A percentile compares a stretch with the other conserved stretches of the same genome.
These are phyloP conservation scores for Odiellus spinosus DNA, from an alignment of 2,888 invertebrate genomes.

Conservation along the genomic window DNA sequence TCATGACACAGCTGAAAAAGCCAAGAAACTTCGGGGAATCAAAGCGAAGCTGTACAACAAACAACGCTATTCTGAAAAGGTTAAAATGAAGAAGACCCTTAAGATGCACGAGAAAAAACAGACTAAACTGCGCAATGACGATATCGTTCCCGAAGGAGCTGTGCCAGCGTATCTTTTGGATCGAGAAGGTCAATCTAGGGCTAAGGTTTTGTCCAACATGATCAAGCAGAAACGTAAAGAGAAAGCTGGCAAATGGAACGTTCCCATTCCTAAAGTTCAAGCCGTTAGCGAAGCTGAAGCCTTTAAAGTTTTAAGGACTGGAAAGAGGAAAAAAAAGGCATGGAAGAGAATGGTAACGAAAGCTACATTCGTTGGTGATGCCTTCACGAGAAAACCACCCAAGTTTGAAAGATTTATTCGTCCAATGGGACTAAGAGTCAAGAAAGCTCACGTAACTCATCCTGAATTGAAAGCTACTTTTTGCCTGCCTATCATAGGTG, in stretches of 20 bases:
- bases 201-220: constrained; percentile 95
- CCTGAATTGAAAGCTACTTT: constrained; percentile 98
- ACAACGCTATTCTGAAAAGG: constrained; percentile 90
- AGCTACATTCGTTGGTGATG: constrained; percentile 93
- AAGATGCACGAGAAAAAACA: constrained; percentile 92
- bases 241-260: constrained; percentile 99
- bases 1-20: constrained; percentile 76
- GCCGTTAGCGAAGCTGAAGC: constrained; percentile 95
- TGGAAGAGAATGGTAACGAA: constrained; percentile 99
- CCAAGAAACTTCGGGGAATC: constrained; percentile 78
- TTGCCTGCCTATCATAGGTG: constrained; percentile 89
- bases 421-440: constrained; percentile 90
- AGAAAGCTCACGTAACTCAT: constrained; percentile 97
- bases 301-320: constrained; percentile 76
- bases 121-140: constrained; percentile 60
- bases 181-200: constrained; percentile 79
- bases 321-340: constrained; percentile 82
- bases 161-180: constrained; percentile 93
- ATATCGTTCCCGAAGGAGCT: constrained; percentile 74
- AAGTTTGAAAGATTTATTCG: constrained; percentile 97
- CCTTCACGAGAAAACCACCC: constrained; percentile 95
- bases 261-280: constrained; percentile 93
- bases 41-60: constrained; percentile 97
- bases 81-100: constrained; percentile 97
- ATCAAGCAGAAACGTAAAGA: constrained; percentile 99